Evolutionary conservation across 2,797 vertebrate species (phyloP).

Genomic region (Hydrocynus forskahlii): DNA sequence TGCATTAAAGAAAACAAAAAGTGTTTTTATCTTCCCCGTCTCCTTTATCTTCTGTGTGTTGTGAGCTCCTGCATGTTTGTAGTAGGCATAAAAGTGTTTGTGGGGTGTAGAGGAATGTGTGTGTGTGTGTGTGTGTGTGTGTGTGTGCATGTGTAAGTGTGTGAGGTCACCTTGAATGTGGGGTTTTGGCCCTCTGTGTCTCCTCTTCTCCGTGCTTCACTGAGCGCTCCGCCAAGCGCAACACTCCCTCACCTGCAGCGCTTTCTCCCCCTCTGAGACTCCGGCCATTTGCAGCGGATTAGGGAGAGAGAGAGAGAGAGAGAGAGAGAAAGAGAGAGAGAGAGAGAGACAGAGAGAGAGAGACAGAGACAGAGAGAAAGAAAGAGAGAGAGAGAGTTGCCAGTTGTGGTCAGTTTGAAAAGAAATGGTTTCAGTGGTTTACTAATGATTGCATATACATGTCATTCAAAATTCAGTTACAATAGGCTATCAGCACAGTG

Average conservation of each 20-base stretch:
- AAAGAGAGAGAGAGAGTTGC: slow-evolving; percentile 17
- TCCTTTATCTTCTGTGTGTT: slow-evolving; percentile 35
- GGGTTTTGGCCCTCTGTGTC: slow-evolving; percentile 66
- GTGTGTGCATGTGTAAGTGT: slow-evolving; percentile 19
- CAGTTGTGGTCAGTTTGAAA: slow-evolving; percentile 32
- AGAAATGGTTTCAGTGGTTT: slow-evolving; percentile 6
- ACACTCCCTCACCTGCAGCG: slow-evolving; percentile 79
- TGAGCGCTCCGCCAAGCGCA: slow-evolving; percentile 80
- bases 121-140: slow-evolving; percentile 35
- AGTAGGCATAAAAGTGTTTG: slow-evolving; percentile 23
- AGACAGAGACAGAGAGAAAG: slow-evolving; percentile 23
- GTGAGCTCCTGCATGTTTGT: slow-evolving; percentile 35
- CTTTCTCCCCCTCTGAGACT: slow-evolving; percentile 79
- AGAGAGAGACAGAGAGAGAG: slow-evolving; percentile 34
- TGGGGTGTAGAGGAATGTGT: slow-evolving; percentile 21
- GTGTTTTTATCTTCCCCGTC: slow-evolving; percentile 6
- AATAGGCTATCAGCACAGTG: background rate
- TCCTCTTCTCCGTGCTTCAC: slow-evolving; percentile 75
- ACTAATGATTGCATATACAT: background rate
- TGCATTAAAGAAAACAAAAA: slow-evolving; percentile 7
- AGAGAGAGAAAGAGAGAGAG: slow-evolving; percentile 33
- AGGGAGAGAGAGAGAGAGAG: slow-evolving; percentile 51
- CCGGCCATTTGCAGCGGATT: slow-evolving; percentile 82
- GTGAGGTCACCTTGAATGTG: slow-evolving; percentile 77
- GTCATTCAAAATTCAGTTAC: background rate